Evolutionary conservation across 2,113 vertebrate species (phyloP).

Genomic region (Hemichromis elongatus): DNA sequence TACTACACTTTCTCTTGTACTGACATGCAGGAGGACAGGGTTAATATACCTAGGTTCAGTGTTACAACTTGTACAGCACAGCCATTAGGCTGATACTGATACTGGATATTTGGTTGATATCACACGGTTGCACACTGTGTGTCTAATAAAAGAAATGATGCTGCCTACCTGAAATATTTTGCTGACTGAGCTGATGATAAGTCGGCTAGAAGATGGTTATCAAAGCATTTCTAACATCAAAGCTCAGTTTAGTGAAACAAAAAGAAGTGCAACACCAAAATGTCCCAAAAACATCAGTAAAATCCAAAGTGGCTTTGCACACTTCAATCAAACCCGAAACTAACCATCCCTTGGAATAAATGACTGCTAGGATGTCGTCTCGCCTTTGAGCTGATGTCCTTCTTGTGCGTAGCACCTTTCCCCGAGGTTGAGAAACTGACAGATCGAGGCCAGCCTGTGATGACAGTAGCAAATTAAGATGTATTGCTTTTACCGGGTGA

Average conservation of each 20-base stretch:
- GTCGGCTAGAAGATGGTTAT: not conserved
- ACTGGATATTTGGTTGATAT: not conserved
- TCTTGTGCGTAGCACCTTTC: slow-evolving; percentile 44
- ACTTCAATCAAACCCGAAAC: slow-evolving; percentile 3
- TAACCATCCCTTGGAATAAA: not conserved
- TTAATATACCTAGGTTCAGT: not conserved
- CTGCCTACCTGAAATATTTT: not conserved
- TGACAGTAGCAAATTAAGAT: slow-evolving; percentile 67
- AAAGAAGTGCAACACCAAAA: not conserved
- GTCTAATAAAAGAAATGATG: not conserved
- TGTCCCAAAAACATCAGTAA: not conserved
- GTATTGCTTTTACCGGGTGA: slow-evolving; percentile 57
- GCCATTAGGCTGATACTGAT: not conserved
- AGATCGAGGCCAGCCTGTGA: slow-evolving; percentile 60
- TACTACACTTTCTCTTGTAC: not conserved
- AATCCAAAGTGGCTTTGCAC: not conserved
- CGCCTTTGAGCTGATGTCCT: slow-evolving; percentile 59
- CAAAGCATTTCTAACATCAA: not conserved
- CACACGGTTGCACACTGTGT: not conserved
- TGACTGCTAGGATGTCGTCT: not conserved
- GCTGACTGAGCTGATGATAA: not conserved
- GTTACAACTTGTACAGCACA: not conserved
- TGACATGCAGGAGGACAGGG: not conserved
- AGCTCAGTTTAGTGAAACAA: not conserved
- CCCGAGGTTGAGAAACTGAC: slow-evolving; percentile 56